phyloP scores from a whole-genome alignment of 30 jellyfish, hydroid and myxozoan species.

The Mastigias papua region DNA sequence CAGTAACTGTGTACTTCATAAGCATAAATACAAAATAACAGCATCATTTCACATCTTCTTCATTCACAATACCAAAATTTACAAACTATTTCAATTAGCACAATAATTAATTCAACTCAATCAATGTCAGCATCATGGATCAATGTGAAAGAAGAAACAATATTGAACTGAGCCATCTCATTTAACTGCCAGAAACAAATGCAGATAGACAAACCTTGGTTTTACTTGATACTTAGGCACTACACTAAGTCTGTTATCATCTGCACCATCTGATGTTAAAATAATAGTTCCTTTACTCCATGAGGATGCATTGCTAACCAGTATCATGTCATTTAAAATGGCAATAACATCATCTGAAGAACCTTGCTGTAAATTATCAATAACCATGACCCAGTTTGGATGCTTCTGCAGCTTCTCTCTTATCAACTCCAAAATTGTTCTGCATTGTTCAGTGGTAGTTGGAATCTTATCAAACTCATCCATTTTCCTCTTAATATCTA shows the following conservation, averaged over 20 bases:
- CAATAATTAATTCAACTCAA: too few species aligned
- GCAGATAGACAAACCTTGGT: conserved; percentile 43
- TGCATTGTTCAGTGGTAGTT: conserved; percentile 51
- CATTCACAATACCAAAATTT: too few species aligned
- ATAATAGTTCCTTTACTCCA: conserved; percentile 59
- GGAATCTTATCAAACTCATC: conserved; percentile 9
- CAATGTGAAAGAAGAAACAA: too few species aligned
- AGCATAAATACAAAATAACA: too few species aligned
- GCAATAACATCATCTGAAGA: conserved; percentile 65
- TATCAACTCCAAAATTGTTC: conserved; percentile 65
- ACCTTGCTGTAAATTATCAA: conserved; percentile 88
- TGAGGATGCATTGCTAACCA: conserved; percentile 23
- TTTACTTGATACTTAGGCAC: conserved; percentile 25
- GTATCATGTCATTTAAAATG: conserved; percentile 39
- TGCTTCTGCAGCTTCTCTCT: conserved; percentile 87
- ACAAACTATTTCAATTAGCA: too few species aligned
- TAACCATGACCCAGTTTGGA: conserved; percentile 91
- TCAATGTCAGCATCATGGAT: too few species aligned
- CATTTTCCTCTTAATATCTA: conserved; percentile 68
- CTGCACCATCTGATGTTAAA: conserved; percentile 29
- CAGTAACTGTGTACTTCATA: too few species aligned
- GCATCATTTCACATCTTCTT: too few species aligned
- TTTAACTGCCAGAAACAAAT: too few species aligned
- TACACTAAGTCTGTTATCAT: conserved; percentile 3
- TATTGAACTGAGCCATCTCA: too few species aligned